A percentile compares a stretch with the other conserved stretches of the same genome.
Conservation (phyloP, 2,797 vertebrate genomes). For the Odontamblyopus lacepedii region DNA sequence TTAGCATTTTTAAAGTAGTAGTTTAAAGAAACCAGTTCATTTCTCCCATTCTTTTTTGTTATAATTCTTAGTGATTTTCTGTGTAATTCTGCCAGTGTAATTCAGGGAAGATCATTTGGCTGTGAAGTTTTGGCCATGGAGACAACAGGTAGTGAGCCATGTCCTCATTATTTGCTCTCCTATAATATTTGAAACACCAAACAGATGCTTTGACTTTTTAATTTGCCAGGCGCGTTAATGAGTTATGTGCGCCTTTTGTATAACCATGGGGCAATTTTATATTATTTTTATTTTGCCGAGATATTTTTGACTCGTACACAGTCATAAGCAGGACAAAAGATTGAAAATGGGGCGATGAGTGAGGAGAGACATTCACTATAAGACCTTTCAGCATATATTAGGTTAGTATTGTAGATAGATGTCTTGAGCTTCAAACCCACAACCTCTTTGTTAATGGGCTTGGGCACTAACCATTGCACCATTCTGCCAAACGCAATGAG, state of each 20-base stretch:
- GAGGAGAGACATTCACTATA: not conserved
- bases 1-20: too few relatives aligned
- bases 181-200: too few relatives aligned
- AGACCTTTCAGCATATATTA: too few relatives aligned
- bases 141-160: constrained; percentile 19
- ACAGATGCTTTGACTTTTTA: not conserved
- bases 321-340: not conserved
- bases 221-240: not conserved
- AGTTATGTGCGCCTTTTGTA: too few relatives aligned
- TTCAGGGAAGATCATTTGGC: constrained; percentile 32
- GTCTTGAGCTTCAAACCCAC: not conserved
- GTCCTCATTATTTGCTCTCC: constrained; percentile 2
- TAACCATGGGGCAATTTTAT: too few relatives aligned
- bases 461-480: not conserved
- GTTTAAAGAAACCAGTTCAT: constrained; percentile 20
- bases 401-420: not conserved
- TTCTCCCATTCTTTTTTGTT: not conserved
- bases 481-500: not conserved
- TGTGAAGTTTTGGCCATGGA: constrained; percentile 33
- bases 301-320: not conserved
- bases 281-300: too few relatives aligned
- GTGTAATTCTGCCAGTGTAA: not conserved
- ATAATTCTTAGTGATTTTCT: constrained; percentile 9
- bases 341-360: not conserved
- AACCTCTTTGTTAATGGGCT: not conserved